Conservation (phyloP, 1,140 invertebrate species). For the Gryllus bimaculatus region DNA sequence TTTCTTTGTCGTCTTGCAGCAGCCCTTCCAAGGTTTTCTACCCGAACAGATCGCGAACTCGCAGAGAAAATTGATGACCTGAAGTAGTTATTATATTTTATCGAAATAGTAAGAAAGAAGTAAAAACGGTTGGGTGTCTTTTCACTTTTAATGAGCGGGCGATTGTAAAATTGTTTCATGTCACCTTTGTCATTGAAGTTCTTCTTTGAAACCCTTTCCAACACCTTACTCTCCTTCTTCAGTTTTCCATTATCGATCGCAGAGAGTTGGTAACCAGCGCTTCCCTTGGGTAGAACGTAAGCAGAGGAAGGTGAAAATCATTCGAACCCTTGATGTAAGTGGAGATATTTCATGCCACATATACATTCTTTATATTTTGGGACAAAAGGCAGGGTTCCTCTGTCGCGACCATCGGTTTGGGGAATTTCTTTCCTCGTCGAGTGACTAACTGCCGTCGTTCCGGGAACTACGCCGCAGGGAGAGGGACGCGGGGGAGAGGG, state of each 20-base stretch:
- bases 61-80: not conserved
- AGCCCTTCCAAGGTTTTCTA: not conserved
- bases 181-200: no score
- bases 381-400: not conserved
- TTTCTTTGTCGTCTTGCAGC: not conserved
- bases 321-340: not conserved
- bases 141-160: not conserved
- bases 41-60: not conserved
- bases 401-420: not conserved
- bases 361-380: not conserved
- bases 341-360: not conserved
- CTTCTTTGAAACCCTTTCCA: no score
- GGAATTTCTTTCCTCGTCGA: constrained; percentile 3
- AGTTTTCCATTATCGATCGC: no score
- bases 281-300: no score
- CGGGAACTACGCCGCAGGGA: not conserved
- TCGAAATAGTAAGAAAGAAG: not conserved
- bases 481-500: not conserved
- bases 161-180: not conserved
- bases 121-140: not conserved
- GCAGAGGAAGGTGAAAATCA: not conserved
- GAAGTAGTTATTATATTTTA: not conserved
- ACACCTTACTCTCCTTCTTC: no score
- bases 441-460: not conserved
- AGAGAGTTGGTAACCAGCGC: no score